A percentile compares a stretch with the other conserved stretches of the same genome.
These are phyloP conservation scores for Apis laboriosa DNA, from an alignment of 1,140 invertebrate species.

Conservation along the genomic window DNA sequence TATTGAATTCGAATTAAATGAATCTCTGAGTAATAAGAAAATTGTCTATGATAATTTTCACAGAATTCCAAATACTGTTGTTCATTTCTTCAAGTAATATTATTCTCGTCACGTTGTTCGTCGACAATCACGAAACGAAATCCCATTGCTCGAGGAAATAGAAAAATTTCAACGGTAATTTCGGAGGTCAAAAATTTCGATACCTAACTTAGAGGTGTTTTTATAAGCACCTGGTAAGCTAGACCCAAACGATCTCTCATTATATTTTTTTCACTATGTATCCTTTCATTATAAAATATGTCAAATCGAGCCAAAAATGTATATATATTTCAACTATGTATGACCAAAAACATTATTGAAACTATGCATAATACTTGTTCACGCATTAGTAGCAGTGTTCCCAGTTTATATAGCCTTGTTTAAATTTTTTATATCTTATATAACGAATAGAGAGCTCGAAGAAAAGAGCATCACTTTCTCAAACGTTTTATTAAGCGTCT, in stretches of 20 bases:
- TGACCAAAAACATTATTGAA: background rate
- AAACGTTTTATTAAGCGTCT: background rate
- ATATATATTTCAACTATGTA: background rate
- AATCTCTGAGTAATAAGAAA: background rate
- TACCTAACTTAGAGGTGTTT: background rate
- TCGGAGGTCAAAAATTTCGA: background rate
- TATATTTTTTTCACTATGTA: too few relatives aligned
- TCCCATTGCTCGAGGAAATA: background rate
- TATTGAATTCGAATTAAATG: background rate
- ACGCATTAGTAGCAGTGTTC: background rate
- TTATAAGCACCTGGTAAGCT: background rate
- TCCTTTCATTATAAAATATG: background rate
- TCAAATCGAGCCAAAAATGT: background rate
- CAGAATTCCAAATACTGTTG: too few relatives aligned
- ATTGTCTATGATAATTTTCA: background rate
- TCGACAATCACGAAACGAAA: background rate
- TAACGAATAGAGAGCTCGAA: slow-evolving; percentile 3
- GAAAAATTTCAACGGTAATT: slow-evolving; percentile 25
- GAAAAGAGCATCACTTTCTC: slow-evolving; percentile 33
- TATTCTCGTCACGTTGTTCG: slow-evolving; percentile 14
- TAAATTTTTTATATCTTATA: slow-evolving; percentile 9
- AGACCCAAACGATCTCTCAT: background rate
- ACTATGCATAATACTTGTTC: background rate
- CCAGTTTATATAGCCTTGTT: slow-evolving; percentile 17
- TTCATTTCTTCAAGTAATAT: background rate